phyloP scores from a whole-genome alignment of 2,888 invertebrate genomes.

The Elmis aenea region DNA sequence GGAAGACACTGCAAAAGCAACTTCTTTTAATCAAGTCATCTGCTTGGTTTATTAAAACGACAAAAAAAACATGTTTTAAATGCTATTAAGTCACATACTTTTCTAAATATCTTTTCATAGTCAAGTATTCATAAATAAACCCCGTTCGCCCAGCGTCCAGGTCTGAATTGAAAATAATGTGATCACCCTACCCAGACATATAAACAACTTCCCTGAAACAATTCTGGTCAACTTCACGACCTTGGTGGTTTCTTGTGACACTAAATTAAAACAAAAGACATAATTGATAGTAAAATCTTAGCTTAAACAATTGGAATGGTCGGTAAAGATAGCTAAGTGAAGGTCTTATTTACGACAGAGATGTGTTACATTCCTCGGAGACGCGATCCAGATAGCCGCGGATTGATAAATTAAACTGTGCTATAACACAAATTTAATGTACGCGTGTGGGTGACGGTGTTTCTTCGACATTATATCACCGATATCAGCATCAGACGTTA shows the following conservation, averaged over 20 bases:
- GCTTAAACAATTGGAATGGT: constrained; percentile 24
- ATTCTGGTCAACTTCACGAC: too few relatives aligned
- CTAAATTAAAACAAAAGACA: constrained; percentile 20
- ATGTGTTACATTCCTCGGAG: constrained; percentile 21
- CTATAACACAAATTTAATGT: constrained; percentile 32
- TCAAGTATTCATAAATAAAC: too few relatives aligned
- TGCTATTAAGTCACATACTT: too few relatives aligned
- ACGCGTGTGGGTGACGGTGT: constrained; percentile 25
- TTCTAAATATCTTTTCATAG: too few relatives aligned
- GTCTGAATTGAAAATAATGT: too few relatives aligned
- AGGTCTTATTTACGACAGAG: constrained; percentile 26
- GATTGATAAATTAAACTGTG: constrained; percentile 32
- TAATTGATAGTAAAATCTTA: constrained; percentile 22
- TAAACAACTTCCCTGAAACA: too few relatives aligned
- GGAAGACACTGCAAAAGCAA: too few relatives aligned
- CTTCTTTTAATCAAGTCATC: too few relatives aligned
- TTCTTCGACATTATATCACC: constrained; percentile 12
- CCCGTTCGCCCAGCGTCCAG: too few relatives aligned
- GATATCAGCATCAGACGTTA: constrained; percentile 15
- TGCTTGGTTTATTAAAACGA: too few relatives aligned
- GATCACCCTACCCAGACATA: too few relatives aligned
- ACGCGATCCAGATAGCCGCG: constrained; percentile 24
- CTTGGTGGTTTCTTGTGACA: constrained; percentile 2
- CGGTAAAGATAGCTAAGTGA: constrained; percentile 20
- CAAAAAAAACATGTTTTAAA: too few relatives aligned